These are phyloP conservation scores for Microtus pennsylvanicus DNA, from an alignment of 2,113 vertebrate species.

Conservation along the genomic window DNA sequence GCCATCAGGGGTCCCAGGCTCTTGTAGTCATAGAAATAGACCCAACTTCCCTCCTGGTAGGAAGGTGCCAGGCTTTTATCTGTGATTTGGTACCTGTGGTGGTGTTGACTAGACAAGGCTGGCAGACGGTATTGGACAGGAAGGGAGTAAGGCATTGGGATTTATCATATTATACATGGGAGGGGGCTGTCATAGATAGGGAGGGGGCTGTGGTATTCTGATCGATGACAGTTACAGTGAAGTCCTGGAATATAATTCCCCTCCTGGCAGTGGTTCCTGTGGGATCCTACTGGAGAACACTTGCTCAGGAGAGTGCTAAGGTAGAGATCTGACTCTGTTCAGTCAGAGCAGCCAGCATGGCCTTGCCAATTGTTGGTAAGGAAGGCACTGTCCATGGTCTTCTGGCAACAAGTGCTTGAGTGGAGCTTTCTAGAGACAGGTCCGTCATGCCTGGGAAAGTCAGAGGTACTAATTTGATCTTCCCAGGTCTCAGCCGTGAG, in stretches of 20 bases:
- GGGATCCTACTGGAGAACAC: background rate
- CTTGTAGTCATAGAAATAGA: conserved; percentile 41
- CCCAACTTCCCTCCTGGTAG: conserved; percentile 47
- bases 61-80: background rate
- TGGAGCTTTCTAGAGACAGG: no score
- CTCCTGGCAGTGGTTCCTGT: background rate
- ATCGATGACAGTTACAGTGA: background rate
- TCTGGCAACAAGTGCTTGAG: background rate
- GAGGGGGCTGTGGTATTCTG: background rate
- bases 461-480: no score
- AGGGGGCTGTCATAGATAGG: background rate
- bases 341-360: background rate
- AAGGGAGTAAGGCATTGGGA: background rate
- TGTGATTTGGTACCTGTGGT: conserved; percentile 28
- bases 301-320: background rate
- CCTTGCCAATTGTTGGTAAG: conserved; percentile 34
- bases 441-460: no score
- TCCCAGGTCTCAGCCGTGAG: no score
- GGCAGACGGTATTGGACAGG: background rate
- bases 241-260: background rate
- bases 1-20: background rate
- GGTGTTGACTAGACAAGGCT: background rate
- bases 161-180: background rate
- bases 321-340: conserved; percentile 35
- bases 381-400: background rate